phyloP scores from a whole-genome alignment of 2,888 invertebrate species.

The Incurvaria masculella region DNA sequence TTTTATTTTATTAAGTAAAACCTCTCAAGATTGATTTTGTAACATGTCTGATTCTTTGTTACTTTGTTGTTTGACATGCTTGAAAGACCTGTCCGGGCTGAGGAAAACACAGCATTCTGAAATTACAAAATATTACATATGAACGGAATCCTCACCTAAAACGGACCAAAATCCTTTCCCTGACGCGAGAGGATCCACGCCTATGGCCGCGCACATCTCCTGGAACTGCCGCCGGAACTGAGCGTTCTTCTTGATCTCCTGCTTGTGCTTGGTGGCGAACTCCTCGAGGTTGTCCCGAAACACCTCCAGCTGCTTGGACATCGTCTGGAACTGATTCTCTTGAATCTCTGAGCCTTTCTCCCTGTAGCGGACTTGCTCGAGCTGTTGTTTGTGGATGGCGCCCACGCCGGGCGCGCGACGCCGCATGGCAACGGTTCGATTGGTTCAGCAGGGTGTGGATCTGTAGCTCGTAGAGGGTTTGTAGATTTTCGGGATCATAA shows the following conservation, averaged over 20 bases:
- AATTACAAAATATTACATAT: too few relatives aligned
- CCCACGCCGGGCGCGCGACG: conserved; percentile 81
- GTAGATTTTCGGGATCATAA: too few relatives aligned
- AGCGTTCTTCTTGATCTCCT: conserved; percentile 91
- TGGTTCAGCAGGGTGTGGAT: too few relatives aligned
- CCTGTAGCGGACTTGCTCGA: conserved; percentile 85
- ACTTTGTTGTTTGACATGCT: too few relatives aligned
- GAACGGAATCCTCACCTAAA: conserved; percentile 47
- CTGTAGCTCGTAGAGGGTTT: too few relatives aligned
- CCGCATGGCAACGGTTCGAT: conserved; percentile 67
- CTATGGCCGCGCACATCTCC: conserved; percentile 99
- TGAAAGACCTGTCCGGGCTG: too few relatives aligned
- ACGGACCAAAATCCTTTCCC: conserved; percentile 98
- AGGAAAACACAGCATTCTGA: too few relatives aligned
- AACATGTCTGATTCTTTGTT: too few relatives aligned
- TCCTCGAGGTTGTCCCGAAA: conserved; percentile 91
- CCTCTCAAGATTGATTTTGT: too few relatives aligned
- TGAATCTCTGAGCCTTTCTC: conserved; percentile 91
- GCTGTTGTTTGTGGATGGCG: conserved; percentile 84
- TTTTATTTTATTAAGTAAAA: too few relatives aligned
- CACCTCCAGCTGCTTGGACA: conserved; percentile 91
- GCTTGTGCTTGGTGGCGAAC: conserved; percentile 93
- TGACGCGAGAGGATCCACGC: conserved; percentile 96
- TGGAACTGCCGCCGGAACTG: conserved; percentile 95
- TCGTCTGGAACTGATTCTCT: conserved; percentile 88